A percentile compares a stretch with the other conserved stretches of the same genome.
Conservation (phyloP, 1,140 invertebrate genomes). For the Trichonephila clavipes region DNA sequence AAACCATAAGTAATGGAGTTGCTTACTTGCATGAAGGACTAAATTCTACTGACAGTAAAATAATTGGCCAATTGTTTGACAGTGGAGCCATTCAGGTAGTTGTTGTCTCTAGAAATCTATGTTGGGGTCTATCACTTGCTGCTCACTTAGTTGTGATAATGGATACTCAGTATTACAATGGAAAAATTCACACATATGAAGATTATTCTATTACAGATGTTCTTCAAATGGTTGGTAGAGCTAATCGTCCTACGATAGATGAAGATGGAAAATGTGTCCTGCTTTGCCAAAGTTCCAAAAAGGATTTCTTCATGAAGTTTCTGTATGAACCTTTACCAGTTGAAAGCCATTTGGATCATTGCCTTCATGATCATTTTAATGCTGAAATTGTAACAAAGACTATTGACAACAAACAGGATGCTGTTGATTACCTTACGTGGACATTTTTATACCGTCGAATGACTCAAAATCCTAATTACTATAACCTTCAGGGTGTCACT, state of each 20-base stretch:
- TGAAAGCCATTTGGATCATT: constrained; percentile 98
- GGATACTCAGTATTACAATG: constrained; percentile 99
- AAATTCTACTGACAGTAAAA: constrained; percentile 88
- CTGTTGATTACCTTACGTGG: constrained; percentile 99
- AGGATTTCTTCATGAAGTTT: constrained; percentile 99
- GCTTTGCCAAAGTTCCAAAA: constrained; percentile 98
- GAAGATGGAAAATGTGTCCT: constrained; percentile 97
- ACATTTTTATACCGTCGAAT: constrained; percentile 98
- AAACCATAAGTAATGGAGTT: constrained; percentile 95
- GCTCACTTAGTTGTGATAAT: constrained; percentile 97
- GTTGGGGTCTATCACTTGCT: constrained; percentile 93
- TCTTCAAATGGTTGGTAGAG: constrained; percentile 97
- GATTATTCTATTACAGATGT: constrained; percentile 99
- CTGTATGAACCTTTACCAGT: constrained; percentile 98
- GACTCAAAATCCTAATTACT: constrained; percentile 99
- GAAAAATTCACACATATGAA: constrained; percentile 93
- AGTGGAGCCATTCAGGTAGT: constrained; percentile 96
- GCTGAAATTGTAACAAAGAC: constrained; percentile 99
- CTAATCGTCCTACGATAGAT: constrained; percentile 93
- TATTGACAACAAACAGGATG: constrained; percentile 99
- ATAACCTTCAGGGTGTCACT: constrained; percentile 96
- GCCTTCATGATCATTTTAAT: constrained; percentile 99
- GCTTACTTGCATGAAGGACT: constrained; percentile 98
- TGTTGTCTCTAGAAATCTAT: constrained; percentile 93
- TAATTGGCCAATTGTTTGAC: constrained; percentile 96